These are phyloP conservation scores for Bubalus kerabau DNA, from an alignment of 2,113 vertebrate species.

Conservation along the genomic window DNA sequence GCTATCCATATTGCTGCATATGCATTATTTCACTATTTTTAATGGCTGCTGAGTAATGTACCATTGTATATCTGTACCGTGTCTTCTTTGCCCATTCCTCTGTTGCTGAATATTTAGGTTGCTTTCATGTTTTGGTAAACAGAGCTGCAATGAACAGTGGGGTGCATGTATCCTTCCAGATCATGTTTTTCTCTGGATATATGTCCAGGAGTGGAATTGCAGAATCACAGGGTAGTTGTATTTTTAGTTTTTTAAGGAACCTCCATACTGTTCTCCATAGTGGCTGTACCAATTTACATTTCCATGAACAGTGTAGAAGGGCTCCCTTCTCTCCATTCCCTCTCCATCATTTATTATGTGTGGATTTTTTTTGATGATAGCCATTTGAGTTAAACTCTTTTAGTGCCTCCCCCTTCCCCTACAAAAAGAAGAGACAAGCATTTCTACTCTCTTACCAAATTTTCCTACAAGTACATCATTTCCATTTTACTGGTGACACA, in stretches of 20 bases:
- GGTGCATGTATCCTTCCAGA: background rate
- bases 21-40: background rate
- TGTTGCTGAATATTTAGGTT: background rate
- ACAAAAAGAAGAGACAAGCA: background rate
- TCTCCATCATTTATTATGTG: background rate
- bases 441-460: background rate
- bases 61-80: background rate
- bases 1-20: background rate
- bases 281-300: background rate
- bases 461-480: background rate
- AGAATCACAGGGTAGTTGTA: background rate
- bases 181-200: background rate
- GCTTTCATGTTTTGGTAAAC: background rate
- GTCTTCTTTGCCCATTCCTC: background rate
- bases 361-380: background rate
- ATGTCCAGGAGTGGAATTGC: background rate
- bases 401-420: background rate
- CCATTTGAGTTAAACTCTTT: background rate
- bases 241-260: background rate
- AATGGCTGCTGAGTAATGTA: background rate
- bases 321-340: background rate
- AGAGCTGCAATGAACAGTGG: background rate
- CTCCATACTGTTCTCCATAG: background rate
- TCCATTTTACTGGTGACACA: background rate
- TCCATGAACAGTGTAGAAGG: background rate